Evolutionary conservation across 1,140 invertebrate species (phyloP), one percentile per base, ranked within the genome.

Genomic region (Epicauta chinensis): DNA sequence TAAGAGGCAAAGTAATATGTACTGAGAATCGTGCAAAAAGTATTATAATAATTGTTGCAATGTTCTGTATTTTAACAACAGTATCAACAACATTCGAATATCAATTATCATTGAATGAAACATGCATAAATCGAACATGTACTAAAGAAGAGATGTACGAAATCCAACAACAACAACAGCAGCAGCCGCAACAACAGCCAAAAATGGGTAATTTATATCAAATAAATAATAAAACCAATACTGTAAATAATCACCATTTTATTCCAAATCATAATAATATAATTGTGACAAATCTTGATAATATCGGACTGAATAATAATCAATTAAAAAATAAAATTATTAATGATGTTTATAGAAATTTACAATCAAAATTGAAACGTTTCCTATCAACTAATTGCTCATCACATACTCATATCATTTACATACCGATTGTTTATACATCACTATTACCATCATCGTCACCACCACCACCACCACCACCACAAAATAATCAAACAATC

Each of bases 1-100:
- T 89, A 62, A 77, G 80, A 55, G 83, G 86, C 15, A 82, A 83
- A 69, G 75, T 81, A 23, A 75, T 83, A 59, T 85, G 83, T 63
- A 86, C 84, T 2, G 80, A 83, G 56, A 71, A 69, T 29, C 64
- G 77, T 59, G 78, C 78, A 29, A 75, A 77, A 61, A 73, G 66
- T 55, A 79, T 87, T 37, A 83, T 84, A 41, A 64, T 76, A 50
- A 63, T 73, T 7, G 79, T 87, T 5, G 77, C 77, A 54, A 45
- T 84, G 4, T 73, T 84, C 38, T 86, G 85, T 65, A 75, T 85
- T 51, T 58, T 82, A 17, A 73, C 80, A 47, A 85, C 76, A 34
- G 63, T 78, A 37, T 74, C 80, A 39, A 81, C 85, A 29, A 78
- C 80, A 5, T 83, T 86, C 65, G 84, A 87, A 66, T 83, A 75